phyloP scores from a whole-genome alignment of 2,797 vertebrate genomes.

The Clangula hyemalis region DNA sequence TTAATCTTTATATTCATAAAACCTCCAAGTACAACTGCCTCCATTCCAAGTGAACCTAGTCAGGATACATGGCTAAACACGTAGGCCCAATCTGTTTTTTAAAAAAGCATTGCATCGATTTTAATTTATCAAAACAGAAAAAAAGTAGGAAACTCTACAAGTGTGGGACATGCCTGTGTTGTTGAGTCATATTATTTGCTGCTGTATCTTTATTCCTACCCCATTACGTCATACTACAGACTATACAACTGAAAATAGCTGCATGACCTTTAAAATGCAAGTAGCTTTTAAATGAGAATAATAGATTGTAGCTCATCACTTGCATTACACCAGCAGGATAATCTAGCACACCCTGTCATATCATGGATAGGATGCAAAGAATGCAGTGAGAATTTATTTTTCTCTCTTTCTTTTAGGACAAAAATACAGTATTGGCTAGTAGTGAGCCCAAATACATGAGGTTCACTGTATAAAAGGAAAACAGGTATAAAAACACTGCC shows the following conservation, averaged over 20 bases:
- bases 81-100: not conserved
- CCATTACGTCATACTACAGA: not conserved
- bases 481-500: not conserved
- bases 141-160: not conserved
- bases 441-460: not conserved
- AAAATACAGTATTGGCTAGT: not conserved
- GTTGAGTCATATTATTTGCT: not conserved
- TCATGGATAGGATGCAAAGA: not conserved
- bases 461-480: not conserved
- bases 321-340: not conserved
- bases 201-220: not conserved
- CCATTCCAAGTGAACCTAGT: constrained; percentile 2
- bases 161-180: not conserved
- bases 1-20: constrained; percentile 68
- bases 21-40: constrained; percentile 15
- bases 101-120: not conserved
- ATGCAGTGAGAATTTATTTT: not conserved
- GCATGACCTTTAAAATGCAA: constrained; percentile 22
- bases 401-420: not conserved
- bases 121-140: not conserved
- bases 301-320: not conserved
- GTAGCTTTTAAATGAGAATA: not conserved
- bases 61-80: not conserved
- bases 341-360: not conserved
- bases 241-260: constrained; percentile 11